phyloP scores from a whole-genome alignment of 2,797 vertebrate species.

The Sardinella longiceps region DNA sequence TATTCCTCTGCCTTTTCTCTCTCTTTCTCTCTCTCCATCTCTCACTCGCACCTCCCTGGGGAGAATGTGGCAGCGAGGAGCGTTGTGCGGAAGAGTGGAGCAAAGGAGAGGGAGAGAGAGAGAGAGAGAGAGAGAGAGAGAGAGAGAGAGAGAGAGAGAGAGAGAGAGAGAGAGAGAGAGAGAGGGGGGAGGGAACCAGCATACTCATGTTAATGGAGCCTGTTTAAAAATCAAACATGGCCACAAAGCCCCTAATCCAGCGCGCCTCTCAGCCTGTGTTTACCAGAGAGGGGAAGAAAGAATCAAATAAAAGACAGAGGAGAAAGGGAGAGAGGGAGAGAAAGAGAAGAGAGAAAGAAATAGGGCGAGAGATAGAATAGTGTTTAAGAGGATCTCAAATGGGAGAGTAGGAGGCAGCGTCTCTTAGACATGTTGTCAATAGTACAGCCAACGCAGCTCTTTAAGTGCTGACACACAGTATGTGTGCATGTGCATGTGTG shows the following conservation, averaged over 20 bases:
- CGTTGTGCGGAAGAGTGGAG: background rate
- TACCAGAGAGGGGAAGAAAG: background rate
- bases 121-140: background rate
- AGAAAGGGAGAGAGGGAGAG: background rate
- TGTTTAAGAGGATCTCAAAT: constrained; percentile 9
- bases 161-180: too few species aligned
- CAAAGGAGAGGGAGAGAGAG: background rate
- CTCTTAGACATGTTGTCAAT: background rate
- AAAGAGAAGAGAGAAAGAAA: background rate
- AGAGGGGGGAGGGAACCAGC: background rate
- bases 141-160: background rate
- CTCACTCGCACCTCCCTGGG: background rate
- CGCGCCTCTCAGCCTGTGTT: constrained; percentile 5
- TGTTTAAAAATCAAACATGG: constrained; percentile 13
- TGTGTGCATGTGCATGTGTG: too few species aligned
- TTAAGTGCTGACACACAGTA: background rate
- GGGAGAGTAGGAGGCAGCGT: background rate
- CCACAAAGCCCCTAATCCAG: constrained; percentile 20
- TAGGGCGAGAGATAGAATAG: background rate
- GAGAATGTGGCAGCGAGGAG: background rate
- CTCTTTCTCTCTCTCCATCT: background rate
- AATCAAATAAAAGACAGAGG: background rate
- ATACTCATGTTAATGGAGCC: background rate
- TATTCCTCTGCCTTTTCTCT: background rate
- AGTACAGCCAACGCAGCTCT: background rate